Base-by-base conservation (phyloP, 2,113 vertebrate species). In the Saguinus midas region DNA sequence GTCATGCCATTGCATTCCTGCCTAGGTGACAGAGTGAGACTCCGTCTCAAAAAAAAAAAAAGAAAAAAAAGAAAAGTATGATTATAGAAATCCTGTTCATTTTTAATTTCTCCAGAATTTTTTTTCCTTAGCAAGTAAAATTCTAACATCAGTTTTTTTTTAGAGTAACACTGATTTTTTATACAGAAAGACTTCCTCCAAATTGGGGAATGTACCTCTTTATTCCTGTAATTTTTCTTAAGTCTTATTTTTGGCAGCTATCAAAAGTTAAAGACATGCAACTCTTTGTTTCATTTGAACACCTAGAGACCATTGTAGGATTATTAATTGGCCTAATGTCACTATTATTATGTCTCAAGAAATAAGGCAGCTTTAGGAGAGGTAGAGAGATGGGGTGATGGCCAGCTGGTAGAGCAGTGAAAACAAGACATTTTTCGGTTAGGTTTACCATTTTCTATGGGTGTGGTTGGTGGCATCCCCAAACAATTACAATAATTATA, bases 161-260 rank as follows among this genome's bases (percentile, higher is more conserved):
- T 70, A 91, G 52, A 83, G 4, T 52, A 95, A 79, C 70, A 43
- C 23, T 40, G 43, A 88, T 95, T 90, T 87, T n/a, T 96, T 82
- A 23, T 92, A 87, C 75, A 73, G 70, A 90, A 86, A 70, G 29
- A 80, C 90, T 90, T 93, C 80, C 48, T 90, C 45, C 12, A 93
- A 45, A 17, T 88, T 72, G 8, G 27, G 16, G 3, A 29, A n/a
- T 91, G 91, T 88, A n/a, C 17, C 91, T 16, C 6, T 90, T 9
- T 76, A 66, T 81, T 48, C 17, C 27, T 96, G 1, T 94, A 78
- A 50, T 79, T 90, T 94, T 92, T 78, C 27, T 72, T 58, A 82
- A 89, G 70, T 88, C 40, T 88, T 88, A 66, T 48, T 96, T 91
- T 92, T 82, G 40, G 27, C 12, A 82, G 9, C 32, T 90, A n/a